phyloP scores from a whole-genome alignment of 2,888 invertebrate genomes.

The Nymphalis urticae region DNA sequence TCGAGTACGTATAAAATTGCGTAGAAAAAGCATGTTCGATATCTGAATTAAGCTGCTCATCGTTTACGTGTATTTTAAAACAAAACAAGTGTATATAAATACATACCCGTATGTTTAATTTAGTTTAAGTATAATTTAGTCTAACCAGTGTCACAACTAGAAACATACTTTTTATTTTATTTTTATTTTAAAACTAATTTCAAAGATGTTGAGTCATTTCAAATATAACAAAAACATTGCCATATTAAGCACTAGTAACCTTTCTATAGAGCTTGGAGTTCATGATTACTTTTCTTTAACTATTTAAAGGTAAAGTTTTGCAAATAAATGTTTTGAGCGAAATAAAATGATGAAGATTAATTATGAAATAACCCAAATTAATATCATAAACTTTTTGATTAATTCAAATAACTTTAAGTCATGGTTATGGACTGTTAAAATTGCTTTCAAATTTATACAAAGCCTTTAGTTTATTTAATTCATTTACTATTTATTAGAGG shows the following conservation, averaged over 20 bases:
- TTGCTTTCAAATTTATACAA: conserved; percentile 18
- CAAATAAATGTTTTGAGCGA: conserved; percentile 30
- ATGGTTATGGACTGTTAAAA: conserved; percentile 5
- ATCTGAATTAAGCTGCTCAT: no score
- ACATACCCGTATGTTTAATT: no score
- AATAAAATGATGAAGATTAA: conserved; percentile 41
- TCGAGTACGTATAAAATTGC: conserved; percentile 13
- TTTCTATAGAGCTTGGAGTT: conserved; percentile 24
- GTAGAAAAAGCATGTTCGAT: no score
- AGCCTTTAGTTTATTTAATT: background rate
- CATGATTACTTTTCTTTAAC: conserved; percentile 24
- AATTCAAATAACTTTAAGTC: conserved; percentile 36
- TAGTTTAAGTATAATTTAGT: no score
- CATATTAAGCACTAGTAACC: background rate
- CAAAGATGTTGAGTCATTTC: no score
- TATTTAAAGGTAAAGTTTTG: conserved; percentile 30
- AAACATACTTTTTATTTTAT: no score
- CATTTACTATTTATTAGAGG: background rate
- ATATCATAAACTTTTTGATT: conserved; percentile 38
- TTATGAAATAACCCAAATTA: conserved; percentile 26
- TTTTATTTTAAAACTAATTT: no score
- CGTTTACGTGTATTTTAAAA: no score
- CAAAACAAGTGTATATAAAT: no score
- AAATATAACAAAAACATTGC: background rate
- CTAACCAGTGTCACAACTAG: no score